Evolutionary conservation across 1,140 invertebrate genomes (phyloP).

Genomic region (Seison nebaliae): DNA sequence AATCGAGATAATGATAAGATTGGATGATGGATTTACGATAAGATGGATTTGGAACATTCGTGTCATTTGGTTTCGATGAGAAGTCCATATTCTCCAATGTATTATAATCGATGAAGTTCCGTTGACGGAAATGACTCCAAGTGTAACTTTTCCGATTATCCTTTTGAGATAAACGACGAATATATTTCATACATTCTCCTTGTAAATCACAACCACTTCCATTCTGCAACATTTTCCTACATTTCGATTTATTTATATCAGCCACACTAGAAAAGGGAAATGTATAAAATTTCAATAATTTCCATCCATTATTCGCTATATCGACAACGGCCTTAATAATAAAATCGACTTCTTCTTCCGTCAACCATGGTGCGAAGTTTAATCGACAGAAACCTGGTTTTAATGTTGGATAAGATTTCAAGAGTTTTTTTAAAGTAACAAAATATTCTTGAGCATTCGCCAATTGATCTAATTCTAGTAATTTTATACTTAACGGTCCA

Average conservation of each 20-base stretch:
- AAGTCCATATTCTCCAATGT: too few species aligned
- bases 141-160: too few species aligned
- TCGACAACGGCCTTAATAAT: conserved; percentile 55
- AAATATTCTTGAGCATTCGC: conserved; percentile 3
- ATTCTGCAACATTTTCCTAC: too few species aligned
- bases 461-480: background rate
- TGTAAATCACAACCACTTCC: too few species aligned
- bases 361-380: conserved; percentile 55
- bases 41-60: too few species aligned
- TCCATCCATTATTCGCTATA: conserved; percentile 61
- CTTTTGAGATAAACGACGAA: too few species aligned
- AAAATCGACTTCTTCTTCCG: conserved; percentile 45
- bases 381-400: conserved; percentile 57
- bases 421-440: conserved; percentile 1
- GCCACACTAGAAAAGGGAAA: conserved; percentile 58
- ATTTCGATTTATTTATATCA: conserved; percentile 44
- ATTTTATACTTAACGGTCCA: background rate
- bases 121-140: too few species aligned
- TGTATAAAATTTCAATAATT: conserved; percentile 55
- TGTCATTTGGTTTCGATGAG: too few species aligned
- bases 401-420: conserved; percentile 1
- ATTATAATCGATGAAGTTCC: too few species aligned
- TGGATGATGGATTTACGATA: too few species aligned
- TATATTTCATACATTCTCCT: too few species aligned
- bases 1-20: too few species aligned